Conservation (phyloP, 1,140 invertebrate species). For the Drosophila biarmipes region DNA sequence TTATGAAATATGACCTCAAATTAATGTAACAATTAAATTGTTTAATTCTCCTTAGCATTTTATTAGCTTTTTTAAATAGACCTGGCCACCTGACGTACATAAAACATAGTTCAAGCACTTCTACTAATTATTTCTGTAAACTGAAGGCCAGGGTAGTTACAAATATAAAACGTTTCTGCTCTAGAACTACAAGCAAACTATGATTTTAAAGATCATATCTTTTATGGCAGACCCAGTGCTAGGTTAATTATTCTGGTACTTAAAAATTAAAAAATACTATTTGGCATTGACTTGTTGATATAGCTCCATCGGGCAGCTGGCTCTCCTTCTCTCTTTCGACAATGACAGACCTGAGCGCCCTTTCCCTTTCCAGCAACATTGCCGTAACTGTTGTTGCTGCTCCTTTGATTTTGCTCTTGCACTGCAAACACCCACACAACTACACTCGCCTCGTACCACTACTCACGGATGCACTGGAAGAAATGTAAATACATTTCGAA, state of each 20-base stretch:
- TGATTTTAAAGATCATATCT: slow-evolving; percentile 6
- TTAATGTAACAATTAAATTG: background rate
- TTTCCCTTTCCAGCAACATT: slow-evolving; percentile 58
- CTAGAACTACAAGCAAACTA: background rate
- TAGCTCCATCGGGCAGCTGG: slow-evolving; percentile 7
- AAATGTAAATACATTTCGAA: background rate
- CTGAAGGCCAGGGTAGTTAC: background rate
- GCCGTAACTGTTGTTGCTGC: slow-evolving; percentile 34
- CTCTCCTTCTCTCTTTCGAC: slow-evolving; percentile 2
- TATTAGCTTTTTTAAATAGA: background rate
- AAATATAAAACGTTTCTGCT: slow-evolving; percentile 1
- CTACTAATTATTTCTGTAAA: background rate
- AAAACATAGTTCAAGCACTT: background rate
- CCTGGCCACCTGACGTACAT: background rate
- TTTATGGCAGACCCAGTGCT: slow-evolving; percentile 24
- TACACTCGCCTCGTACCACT: slow-evolving; percentile 15
- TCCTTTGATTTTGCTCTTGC: slow-evolving; percentile 25
- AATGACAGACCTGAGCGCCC: slow-evolving; percentile 47
- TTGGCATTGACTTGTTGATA: slow-evolving; percentile 46
- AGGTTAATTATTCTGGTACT: slow-evolving; percentile 45
- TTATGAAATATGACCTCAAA: background rate
- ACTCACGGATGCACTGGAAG: slow-evolving; percentile 1
- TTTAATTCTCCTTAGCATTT: background rate
- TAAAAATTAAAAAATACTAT: slow-evolving; percentile 17
- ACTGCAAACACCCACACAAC: slow-evolving; percentile 48